These are phyloP conservation scores for Sphaeramia orbicularis DNA, from an alignment of 2,797 vertebrate genomes.

Conservation along the genomic window DNA sequence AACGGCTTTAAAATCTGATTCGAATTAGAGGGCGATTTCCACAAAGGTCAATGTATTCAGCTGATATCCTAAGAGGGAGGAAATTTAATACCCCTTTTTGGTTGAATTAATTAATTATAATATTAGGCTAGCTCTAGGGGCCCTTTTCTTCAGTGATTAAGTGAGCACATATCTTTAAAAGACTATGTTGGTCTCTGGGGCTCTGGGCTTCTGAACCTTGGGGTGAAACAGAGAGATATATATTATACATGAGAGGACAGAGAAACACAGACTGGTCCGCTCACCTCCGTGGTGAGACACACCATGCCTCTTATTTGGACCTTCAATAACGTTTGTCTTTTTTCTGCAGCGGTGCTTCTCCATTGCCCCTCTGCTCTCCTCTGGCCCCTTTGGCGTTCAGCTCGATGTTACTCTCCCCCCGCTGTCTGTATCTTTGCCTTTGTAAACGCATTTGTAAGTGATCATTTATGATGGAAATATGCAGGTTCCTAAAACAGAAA, in stretches of 20 bases:
- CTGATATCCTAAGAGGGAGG: slow-evolving; percentile 98
- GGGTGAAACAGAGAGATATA: slow-evolving; percentile 83
- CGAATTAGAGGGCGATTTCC: slow-evolving; percentile 98
- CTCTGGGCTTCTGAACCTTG: slow-evolving; percentile 85
- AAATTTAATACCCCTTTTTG: slow-evolving; percentile 98
- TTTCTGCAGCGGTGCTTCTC: slow-evolving; percentile 33
- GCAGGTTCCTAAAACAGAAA: neutral
- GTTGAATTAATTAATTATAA: slow-evolving; percentile 99
- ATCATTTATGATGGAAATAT: neutral
- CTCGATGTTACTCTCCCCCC: slow-evolving; percentile 14
- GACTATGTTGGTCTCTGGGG: slow-evolving; percentile 85
- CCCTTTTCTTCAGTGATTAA: slow-evolving; percentile 99
- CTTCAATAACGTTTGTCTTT: slow-evolving; percentile 57
- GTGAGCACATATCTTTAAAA: slow-evolving; percentile 92
- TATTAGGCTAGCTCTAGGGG: slow-evolving; percentile 97
- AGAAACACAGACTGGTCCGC: slow-evolving; percentile 71
- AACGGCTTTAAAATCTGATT: slow-evolving; percentile 93
- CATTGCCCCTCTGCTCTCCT: slow-evolving; percentile 21
- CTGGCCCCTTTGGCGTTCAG: slow-evolving; percentile 29
- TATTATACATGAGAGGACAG: slow-evolving; percentile 85
- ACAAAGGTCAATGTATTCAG: slow-evolving; percentile 99
- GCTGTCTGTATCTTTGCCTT: neutral
- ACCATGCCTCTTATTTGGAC: slow-evolving; percentile 64
- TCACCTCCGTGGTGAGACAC: slow-evolving; percentile 62
- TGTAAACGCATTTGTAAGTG: neutral